phyloP scores from a whole-genome alignment of 1,140 invertebrate genomes.

The Micrasema longulum region DNA sequence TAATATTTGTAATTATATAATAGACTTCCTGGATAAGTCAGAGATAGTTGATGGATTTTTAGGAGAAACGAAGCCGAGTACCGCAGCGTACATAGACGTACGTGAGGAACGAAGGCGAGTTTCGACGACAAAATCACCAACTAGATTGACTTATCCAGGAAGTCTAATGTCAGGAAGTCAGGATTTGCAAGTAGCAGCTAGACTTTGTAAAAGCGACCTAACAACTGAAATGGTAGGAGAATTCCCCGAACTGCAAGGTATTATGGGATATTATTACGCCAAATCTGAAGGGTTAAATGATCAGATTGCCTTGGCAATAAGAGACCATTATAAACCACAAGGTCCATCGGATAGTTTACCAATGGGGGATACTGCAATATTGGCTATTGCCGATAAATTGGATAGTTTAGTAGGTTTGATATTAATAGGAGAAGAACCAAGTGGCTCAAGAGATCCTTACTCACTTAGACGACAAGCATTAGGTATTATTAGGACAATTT shows the following conservation, averaged over 20 bases:
- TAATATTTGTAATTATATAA: neutral
- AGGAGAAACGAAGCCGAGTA: too few species aligned
- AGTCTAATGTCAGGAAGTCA: too few species aligned
- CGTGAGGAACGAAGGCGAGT: too few species aligned
- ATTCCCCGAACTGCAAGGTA: neutral
- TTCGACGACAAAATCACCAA: too few species aligned
- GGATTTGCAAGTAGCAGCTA: neutral
- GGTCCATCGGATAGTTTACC: neutral
- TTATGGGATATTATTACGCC: slow-evolving; percentile 1
- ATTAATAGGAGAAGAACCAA: neutral
- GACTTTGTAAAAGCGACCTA: neutral
- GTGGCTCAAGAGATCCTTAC: neutral
- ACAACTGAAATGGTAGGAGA: slow-evolving; percentile 8
- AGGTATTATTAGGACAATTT: too few species aligned
- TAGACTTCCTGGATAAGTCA: too few species aligned
- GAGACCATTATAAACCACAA: neutral
- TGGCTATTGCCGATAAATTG: slow-evolving; percentile 1
- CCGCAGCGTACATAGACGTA: too few species aligned
- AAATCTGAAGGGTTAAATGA: neutral
- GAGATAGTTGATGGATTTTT: too few species aligned
- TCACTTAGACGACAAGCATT: neutral
- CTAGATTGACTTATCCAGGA: too few species aligned
- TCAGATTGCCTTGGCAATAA: neutral
- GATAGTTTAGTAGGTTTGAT: neutral
- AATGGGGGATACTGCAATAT: neutral